Percentiles rank a stretch among this genome's conserved stretches.
Evolutionary conservation across 2,113 vertebrate species (phyloP).

Genomic region (Dolichotis patagonum): DNA sequence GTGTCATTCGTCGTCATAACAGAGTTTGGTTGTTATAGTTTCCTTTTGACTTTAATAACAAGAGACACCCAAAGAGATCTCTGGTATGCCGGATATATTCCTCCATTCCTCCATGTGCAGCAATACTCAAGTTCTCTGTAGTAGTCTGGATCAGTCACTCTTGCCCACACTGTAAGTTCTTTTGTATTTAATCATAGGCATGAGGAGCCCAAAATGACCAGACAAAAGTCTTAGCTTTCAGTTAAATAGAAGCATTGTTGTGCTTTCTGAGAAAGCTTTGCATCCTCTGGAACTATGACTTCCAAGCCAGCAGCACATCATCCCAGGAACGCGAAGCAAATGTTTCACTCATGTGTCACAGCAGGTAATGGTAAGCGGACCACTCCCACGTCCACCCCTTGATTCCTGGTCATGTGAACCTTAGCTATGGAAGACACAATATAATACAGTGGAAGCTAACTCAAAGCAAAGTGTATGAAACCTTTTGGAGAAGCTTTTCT

Average conservation of each 20-base stretch:
- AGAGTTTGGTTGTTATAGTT: neutral
- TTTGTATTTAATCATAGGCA: neutral
- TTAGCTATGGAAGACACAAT: neutral
- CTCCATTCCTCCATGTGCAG: neutral
- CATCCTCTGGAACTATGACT: neutral
- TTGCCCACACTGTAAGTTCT: neutral
- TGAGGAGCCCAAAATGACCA: neutral
- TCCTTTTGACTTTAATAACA: neutral
- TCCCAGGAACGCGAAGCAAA: neutral
- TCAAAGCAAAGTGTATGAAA: neutral
- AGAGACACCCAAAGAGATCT: neutral
- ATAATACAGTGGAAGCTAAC: neutral
- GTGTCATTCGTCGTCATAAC: neutral
- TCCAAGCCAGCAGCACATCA: neutral
- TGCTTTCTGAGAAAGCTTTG: neutral
- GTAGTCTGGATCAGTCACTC: neutral
- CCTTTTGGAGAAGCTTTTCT: neutral
- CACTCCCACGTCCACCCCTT: neutral
- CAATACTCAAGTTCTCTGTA: neutral
- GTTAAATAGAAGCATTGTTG: neutral
- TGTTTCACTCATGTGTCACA: neutral
- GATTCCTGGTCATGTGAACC: neutral
- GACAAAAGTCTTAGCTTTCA: neutral
- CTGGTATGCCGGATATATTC: neutral
- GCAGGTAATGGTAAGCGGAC: neutral